These are phyloP conservation scores for Percopsis transmontana DNA, from an alignment of 2,113 vertebrate species.

Conservation along the genomic window DNA sequence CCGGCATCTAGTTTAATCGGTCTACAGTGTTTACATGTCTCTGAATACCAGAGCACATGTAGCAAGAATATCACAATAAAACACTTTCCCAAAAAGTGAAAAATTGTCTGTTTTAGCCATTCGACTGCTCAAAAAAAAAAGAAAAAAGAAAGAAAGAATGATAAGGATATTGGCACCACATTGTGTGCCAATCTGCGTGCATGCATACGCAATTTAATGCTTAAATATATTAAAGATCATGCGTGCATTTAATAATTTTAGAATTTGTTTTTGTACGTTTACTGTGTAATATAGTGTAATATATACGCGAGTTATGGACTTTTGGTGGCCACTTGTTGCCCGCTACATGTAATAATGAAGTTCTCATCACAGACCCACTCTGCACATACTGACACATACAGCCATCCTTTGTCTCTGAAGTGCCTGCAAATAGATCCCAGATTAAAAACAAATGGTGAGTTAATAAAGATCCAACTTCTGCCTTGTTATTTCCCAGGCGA, in stretches of 20 bases:
- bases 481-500: constrained; percentile 67
- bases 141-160: no score
- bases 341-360: background rate
- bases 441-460: constrained; percentile 14
- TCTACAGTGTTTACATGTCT: constrained; percentile 48
- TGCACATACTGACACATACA: constrained; percentile 10
- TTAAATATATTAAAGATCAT: no score
- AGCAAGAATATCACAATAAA: background rate
- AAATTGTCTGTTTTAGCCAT: background rate
- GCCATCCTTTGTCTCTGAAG: constrained; percentile 27
- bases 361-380: background rate
- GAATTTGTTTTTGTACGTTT: background rate
- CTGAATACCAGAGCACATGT: constrained; percentile 3
- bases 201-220: no score
- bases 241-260: background rate
- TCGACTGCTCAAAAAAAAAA: background rate
- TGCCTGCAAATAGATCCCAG: constrained; percentile 17
- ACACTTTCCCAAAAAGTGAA: background rate
- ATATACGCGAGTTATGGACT: background rate
- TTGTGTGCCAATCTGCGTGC: background rate
- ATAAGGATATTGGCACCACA: no score
- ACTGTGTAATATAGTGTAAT: background rate
- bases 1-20: constrained; percentile 65
- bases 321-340: background rate
- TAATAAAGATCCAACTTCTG: constrained; percentile 53